Base-by-base conservation (phyloP, 2,797 vertebrate species). In the Enteromius treurensis region DNA sequence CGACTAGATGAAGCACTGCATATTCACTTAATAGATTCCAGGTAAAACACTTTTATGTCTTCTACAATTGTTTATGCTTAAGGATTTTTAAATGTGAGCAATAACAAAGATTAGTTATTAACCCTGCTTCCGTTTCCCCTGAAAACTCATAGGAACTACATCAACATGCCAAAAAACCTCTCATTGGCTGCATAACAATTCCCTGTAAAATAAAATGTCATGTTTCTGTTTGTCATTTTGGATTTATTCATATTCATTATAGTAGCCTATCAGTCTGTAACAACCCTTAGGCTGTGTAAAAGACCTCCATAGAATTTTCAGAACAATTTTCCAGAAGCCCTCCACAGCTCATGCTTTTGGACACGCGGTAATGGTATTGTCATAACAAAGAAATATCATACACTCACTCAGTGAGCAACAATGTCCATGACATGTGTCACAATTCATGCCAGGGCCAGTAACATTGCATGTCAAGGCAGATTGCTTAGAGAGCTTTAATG, bases 401-500 rank as follows among this genome's bases (percentile, higher is more conserved):
- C 42, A 64, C 29, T 70, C 82, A 73, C 26, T 62, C 76, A 74
- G 67, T 53, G 45, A 51, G 82, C n/a, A 60, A 53, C 19, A 60
- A 79, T 73, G 68, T 69, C 45, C 45, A 53, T 79, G 76, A 73
- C 81, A 78, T 32, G 82, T 74, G 76, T 79, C 71, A 64, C 82
- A 71, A 29, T 65, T 65, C 42, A 32, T 79, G 77, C 32, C 23
- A 69, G 37, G 42, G 64, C 51, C 51, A 58, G 40, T 69, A 64
- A 70, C 62, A 76, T 82, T 23, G 47, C 47, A 77, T 81, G 79
- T 81, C 73, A 70, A 77, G 26, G 53, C 40, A 23, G 69, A 77
- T 58, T 45, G 51, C 32, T 64, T 32, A 14, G 76, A 34, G 53
- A 84, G 58, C 58, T 71, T 49, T 34, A 51, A 74, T 84, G 58